phyloP scores from a whole-genome alignment of 2,113 vertebrate species.

The Semnornis frantzii region DNA sequence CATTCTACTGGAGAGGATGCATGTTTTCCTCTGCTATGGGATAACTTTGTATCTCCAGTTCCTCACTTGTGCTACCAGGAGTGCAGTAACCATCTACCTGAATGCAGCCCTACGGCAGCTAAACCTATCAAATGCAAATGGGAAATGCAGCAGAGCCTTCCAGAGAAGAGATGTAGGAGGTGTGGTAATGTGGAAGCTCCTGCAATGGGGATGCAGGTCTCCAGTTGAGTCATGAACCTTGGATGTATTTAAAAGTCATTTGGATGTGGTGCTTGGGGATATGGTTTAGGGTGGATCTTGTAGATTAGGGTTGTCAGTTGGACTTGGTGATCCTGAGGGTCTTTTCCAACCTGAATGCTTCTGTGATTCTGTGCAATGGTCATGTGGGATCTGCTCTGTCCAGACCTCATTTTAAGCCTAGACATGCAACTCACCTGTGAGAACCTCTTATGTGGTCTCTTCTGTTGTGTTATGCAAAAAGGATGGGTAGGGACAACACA shows the following conservation, averaged over 20 bases:
- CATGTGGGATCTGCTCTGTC: background rate
- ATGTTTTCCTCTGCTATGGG: background rate
- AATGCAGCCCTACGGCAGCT: background rate
- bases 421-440: background rate
- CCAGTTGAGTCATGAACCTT: too few relatives aligned
- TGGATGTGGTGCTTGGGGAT: too few relatives aligned
- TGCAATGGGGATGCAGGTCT: background rate
- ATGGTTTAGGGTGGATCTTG: too few relatives aligned
- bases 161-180: background rate
- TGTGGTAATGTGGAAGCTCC: background rate
- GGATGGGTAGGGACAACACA: background rate
- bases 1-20: background rate
- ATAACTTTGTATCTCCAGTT: background rate
- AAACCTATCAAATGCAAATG: background rate
- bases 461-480: background rate
- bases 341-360: too few relatives aligned
- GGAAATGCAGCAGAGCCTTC: background rate
- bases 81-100: background rate
- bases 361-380: background rate
- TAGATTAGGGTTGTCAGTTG: too few relatives aligned
- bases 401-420: background rate
- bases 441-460: background rate
- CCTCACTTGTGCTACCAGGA: constrained; percentile 8
- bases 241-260: too few relatives aligned
- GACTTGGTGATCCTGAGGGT: too few relatives aligned